Base-by-base conservation (phyloP, 2,113 vertebrate genomes). In the Pica pica region DNA sequence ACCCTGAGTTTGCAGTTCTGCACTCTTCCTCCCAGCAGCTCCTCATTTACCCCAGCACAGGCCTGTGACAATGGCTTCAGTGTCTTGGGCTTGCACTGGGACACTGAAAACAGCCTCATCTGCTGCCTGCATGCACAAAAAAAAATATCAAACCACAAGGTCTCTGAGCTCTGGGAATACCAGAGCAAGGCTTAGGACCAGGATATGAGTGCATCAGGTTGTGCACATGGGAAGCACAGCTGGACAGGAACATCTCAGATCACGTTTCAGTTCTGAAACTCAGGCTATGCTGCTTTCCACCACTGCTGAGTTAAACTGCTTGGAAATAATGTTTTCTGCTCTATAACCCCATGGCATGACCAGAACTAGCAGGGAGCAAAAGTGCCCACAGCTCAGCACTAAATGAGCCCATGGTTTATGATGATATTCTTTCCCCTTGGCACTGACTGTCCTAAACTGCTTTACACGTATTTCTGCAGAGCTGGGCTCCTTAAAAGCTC, bases 301-400 rank as follows among this genome's bases (percentile, higher is more conserved):
- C 86, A 90, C 14, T 22, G 18, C 57, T 20, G 57, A 87, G 91
- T 83, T 93, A 89, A 96, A 93, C 89, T 87, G 73, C 76, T 95
- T 0, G 30, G 95, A 95, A 96, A 93, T 87, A 95, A 97, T 81
- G 86, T 84, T 90, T 95, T 91, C 76, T 96, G 93, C 93, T 94
- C 83, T 78, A 8, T 94, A 93, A 94, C 69, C 75, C 77, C 69
- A 60, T 75, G 89, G 86, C 91, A 96, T 33, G 91, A 89, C 83
- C 68, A 87, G 87, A 87, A 84, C 92, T 81, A 96, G 80, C 86
- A 95, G 91, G 80, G 95, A 95, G 73, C 24, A 83, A 33, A 90
- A 81, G 60, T 71, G 76, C 93, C 89, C 78, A 27, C 47, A 96
- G 93, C 96, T 90, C 73, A 68, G 71, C 26, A 4, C 49, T 85